A percentile compares a stretch with the other conserved stretches of the same genome.
phyloP scores from a whole-genome alignment of 2,113 vertebrate genomes.

The Arothron firmamentum region DNA sequence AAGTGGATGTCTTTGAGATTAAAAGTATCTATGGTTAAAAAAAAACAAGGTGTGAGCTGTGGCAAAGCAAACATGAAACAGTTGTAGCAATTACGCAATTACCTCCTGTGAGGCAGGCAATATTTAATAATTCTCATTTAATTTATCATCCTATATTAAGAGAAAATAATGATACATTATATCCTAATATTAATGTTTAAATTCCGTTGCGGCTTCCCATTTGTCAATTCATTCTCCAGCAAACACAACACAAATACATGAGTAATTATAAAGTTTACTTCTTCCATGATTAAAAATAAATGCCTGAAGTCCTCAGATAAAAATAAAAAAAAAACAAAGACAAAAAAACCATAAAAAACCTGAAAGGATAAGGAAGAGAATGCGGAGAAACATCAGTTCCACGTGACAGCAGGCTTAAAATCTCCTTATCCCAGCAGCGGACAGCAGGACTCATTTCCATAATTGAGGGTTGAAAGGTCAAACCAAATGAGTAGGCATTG shows the following conservation, averaged over 20 bases:
- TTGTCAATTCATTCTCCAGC: background rate
- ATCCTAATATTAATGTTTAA: background rate
- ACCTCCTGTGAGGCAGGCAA: conserved; percentile 16
- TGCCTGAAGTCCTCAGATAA: background rate
- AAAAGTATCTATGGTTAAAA: conserved; percentile 33
- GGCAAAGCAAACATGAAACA: conserved; percentile 38
- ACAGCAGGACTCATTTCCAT: conserved; percentile 74
- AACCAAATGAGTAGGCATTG: conserved; percentile 72
- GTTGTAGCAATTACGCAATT: conserved; percentile 41
- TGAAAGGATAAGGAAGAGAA: conserved; percentile 24
- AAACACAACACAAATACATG: background rate
- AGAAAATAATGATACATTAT: background rate
- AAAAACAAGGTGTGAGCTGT: background rate
- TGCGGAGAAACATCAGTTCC: conserved; percentile 42
- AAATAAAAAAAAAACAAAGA: conserved; percentile 1
- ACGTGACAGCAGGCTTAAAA: conserved; percentile 63
- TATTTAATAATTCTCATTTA: conserved; percentile 31
- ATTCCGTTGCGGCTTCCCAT: too few relatives aligned
- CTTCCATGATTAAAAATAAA: background rate
- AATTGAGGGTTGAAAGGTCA: conserved; percentile 80
- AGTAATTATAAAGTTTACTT: too few relatives aligned
- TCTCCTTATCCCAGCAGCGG: conserved; percentile 65
- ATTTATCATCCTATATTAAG: conserved; percentile 13
- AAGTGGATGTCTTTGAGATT: conserved; percentile 18
- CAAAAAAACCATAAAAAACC: background rate